phyloP scores from a whole-genome alignment of 2,888 invertebrate genomes.

The Nectonema munidae region DNA sequence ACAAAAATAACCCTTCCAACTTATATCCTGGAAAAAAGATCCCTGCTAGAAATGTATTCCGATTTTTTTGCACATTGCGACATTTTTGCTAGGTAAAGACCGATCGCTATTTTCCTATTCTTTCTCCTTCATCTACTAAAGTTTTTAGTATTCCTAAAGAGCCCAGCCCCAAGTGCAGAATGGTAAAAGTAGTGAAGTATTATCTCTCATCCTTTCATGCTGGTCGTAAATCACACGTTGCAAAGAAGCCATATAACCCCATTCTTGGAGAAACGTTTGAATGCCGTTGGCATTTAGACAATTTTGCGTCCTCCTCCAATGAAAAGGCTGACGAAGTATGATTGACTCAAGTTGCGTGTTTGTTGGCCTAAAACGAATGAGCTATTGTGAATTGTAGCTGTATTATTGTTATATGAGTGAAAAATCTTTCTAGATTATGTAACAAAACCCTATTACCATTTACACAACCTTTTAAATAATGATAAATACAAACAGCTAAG shows the following conservation, averaged over 20 bases:
- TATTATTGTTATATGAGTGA: no score
- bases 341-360: no score
- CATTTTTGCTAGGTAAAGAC: constrained; percentile 45
- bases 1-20: constrained; percentile 94
- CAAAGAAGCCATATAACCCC: constrained; percentile 95
- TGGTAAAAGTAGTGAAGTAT: constrained; percentile 75
- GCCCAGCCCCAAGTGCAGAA: constrained; percentile 48
- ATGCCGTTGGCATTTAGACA: constrained; percentile 40
- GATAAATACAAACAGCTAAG: no score
- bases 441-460: no score
- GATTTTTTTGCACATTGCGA: constrained; percentile 99
- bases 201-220: constrained; percentile 95
- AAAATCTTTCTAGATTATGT: no score
- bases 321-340: no score
- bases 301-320: background rate
- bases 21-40: constrained; percentile 80
- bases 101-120: constrained; percentile 18
- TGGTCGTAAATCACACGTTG: constrained; percentile 71
- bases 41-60: constrained; percentile 93
- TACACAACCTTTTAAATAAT: no score
- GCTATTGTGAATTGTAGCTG: no score
- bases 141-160: constrained; percentile 48
- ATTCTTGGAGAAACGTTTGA: constrained; percentile 78
- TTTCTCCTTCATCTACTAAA: constrained; percentile 1
- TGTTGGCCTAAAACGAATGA: no score